Evolutionary conservation across 1,140 invertebrate species (phyloP), one percentile per base, ranked within the genome.

Genomic region (Drosophila fuyamai): DNA sequence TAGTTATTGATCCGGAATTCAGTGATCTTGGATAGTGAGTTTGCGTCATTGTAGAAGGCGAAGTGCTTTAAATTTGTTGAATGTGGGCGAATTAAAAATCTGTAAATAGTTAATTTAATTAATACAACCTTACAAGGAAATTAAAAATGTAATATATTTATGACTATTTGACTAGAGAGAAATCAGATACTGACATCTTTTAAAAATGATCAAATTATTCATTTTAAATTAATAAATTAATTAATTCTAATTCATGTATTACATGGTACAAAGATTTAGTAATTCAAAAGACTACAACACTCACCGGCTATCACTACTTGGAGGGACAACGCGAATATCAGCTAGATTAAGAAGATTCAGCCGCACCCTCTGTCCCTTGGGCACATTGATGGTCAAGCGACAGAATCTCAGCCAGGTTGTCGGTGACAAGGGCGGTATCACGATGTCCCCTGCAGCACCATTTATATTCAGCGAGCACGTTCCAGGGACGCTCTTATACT

Each of bases 331-430:
- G 0, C 55, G 47, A 1, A 85, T 36, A 5, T 72, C 75, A 5
- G 6, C 18, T 3, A 79, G 55, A 60, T 90, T 72, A 93, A 93
- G 0, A 95, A 81, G 29, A 65, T 92, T 48, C 8, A 88, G 47
- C 7, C 65, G 65, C 0, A 96, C 93, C 61, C 95, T 93, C 72
- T 94, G 94, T 1, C 94, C 95, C 81, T 94, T 91, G 2, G 96
- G 95, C 2, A 95, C 95, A n/a, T 72, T 93, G 13, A 98, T 97
- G 41, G 55, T 92, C 96, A 97, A 97, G 36, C 93, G 92, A 78
- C 97, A 98, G 27, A 29, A 7, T 16, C 56, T 35, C 1, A 40
- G 2, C 43, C 35, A 46, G 10, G 4, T 16, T 8, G 36, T 7
- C 0, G 4, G 7, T 13, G 16, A 12, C 16, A 13, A 38, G 27